Evolutionary conservation across 1,140 invertebrate species (phyloP).

Genomic region (Macrocentrus cingulum): DNA sequence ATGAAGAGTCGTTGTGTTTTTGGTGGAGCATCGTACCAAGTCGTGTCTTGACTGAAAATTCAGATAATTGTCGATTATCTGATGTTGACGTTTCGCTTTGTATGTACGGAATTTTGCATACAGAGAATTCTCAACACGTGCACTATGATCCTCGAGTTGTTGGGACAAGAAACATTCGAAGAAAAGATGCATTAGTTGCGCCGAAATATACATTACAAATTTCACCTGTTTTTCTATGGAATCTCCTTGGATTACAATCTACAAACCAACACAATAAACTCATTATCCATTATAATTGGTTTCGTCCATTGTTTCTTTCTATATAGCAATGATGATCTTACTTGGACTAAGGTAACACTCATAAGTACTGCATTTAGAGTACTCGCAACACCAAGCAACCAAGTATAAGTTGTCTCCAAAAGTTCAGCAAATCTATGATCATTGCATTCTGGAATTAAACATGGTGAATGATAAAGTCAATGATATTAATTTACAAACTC

Average conservation of each 20-base stretch:
- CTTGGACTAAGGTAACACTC: constrained; percentile 25
- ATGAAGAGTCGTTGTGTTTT: constrained; percentile 10
- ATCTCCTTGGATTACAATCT: not conserved
- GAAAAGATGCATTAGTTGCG: constrained; percentile 16
- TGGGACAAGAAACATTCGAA: constrained; percentile 17
- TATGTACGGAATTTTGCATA: too few relatives aligned
- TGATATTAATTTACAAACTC: not conserved
- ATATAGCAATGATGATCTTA: too few relatives aligned
- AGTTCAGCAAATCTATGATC: constrained; percentile 26
- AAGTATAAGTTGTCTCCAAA: constrained; percentile 25
- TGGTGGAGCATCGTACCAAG: constrained; percentile 5
- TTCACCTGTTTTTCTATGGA: not conserved
- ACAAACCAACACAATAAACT: not conserved
- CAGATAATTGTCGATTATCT: too few relatives aligned
- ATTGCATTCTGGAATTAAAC: not conserved
- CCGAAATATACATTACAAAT: not conserved
- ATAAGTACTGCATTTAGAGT: constrained; percentile 16
- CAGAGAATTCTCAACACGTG: too few relatives aligned
- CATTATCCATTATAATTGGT: not conserved
- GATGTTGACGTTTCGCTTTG: too few relatives aligned
- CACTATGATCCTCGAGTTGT: constrained; percentile 8
- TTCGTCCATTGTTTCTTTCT: constrained; percentile 16
- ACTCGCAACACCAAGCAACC: constrained; percentile 16
- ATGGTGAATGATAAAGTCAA: not conserved
- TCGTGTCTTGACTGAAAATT: not conserved